Base-by-base conservation (phyloP, 2,113 vertebrate species). In the Dermatemys mawii region DNA sequence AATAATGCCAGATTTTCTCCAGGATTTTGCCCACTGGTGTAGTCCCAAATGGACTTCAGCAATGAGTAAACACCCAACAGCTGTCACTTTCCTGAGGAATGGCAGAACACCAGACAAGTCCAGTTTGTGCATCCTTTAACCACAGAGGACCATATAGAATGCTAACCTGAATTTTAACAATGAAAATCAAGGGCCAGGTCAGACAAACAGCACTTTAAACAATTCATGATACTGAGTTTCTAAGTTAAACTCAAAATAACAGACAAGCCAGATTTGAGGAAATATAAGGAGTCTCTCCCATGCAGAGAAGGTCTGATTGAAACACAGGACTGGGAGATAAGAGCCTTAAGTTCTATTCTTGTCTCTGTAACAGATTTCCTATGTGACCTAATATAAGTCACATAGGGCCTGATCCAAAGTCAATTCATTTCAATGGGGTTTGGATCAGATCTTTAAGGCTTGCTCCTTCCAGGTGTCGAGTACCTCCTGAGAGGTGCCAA, bases 191-290 rank as follows among this genome's bases (percentile, higher is more conserved):
- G 19, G 93, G 78, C 92, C 92, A 96, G 93, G 90, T 86, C 92
- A 93, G 88, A 82, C 91, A 93, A 95, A 81, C 67, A 84, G 27
- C 57, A 21, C 95, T 87, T 78, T 95, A 89, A 92, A 96, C 78
- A 97, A 96, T 96, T 88, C 24, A 96, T 97, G 84, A 97, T 41
- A 29, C 26, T 95, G 80, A 94, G 54, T 94, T 97, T 95, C 81
- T 88, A 97, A 93, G 81, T 81, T 76, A 88, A 93, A 87, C 53
- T 55, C 67, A 96, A 96, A 90, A 96, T 92, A 96, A 96, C 93
- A 96, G 94, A 91, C 26, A 53, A 90, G n/a, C 41, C 70, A 90
- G 87, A 88, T 17, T 26, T 92, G 92, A 88, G 55, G 75, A 26
- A 80, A 87, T 88, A 48, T 84, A 93, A 92, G 83, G 32, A 90